Evolutionary conservation across 30 jellyfish, hydroid and myxozoan species (phyloP), one percentile per base, ranked within the genome.

Genomic region (Sanderia malayensis): DNA sequence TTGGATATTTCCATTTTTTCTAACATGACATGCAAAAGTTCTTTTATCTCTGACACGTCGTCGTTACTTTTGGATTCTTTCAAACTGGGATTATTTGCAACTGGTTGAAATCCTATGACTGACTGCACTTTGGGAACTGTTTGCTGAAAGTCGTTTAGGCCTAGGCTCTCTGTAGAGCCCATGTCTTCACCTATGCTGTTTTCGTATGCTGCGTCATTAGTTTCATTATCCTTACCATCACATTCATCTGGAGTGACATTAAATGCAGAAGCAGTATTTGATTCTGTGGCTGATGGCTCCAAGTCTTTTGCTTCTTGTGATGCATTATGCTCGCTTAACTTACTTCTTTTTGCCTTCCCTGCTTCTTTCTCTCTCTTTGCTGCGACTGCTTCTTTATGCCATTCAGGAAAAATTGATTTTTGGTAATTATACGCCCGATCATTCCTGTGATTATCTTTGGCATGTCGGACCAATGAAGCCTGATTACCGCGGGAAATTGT

Each of bases 1-100:
- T 67, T 17, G 63, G 79, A 67, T 67, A 67, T 17, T 67, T 67
- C 26, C 79, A 67, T 33, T 22, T 33, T 67, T 67, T 67, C 79
- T 10, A 32, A 22, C 41, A 67, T 52, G 21, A 32, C 37, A 31
- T 32, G 33, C 41, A 34, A 44, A 27, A 21, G 33, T 8, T 44
- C 23, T 28, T 32, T 67, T 44, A 44, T 34, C 22, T 32, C 79
- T 67, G 79, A 34, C 1, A 32, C 41, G 65, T 41, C 55, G 15
- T 41, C 55, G 55, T 41, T 41, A 41, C 55, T 6, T 41, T 41
- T 41, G 15, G 44, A 20, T 33, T 34, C 65, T 2, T 67, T 19
- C 4, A 18, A 28, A 33, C 23, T 28, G 21, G 64, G 11, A n/a
- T 67, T 67, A 55, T 20, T 13, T 32, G 67, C 63, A 25, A 9